Evolutionary conservation across 2,888 invertebrate species (phyloP).

Genomic region (Yponomeuta sedellus): DNA sequence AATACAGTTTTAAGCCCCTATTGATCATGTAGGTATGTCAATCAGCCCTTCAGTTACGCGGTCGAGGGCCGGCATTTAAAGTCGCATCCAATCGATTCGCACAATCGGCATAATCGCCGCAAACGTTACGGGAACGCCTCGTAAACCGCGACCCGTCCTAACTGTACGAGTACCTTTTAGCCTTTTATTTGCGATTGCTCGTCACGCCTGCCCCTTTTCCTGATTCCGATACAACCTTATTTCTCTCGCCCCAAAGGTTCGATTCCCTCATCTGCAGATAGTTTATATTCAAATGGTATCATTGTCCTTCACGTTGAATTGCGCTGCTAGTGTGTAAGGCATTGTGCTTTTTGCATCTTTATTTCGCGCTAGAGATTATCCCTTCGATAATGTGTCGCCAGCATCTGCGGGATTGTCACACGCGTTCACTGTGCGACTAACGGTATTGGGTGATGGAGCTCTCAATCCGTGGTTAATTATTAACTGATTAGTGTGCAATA

Average conservation of each 20-base stretch:
- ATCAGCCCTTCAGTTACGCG: constrained; percentile 29
- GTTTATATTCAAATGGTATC: neutral
- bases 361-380: constrained; percentile 23
- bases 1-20: constrained; percentile 8
- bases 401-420: constrained; percentile 26
- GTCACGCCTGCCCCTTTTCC: constrained; percentile 10
- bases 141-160: constrained; percentile 22
- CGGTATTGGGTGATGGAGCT: constrained; percentile 18
- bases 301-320: neutral
- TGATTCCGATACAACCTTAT: neutral
- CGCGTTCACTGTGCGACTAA: constrained; percentile 18
- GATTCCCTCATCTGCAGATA: neutral
- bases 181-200: constrained; percentile 12
- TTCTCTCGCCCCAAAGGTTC: neutral
- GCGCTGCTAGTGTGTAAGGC: neutral
- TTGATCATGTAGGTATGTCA: constrained; percentile 30
- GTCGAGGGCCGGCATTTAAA: constrained; percentile 16
- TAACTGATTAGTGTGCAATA: neutral
- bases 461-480: constrained; percentile 20
- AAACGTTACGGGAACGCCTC: constrained; percentile 43
- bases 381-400: constrained; percentile 25
- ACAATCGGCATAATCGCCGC: constrained; percentile 50
- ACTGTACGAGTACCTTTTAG: constrained; percentile 21
- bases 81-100: constrained; percentile 16
- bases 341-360: constrained; percentile 15